Evolutionary conservation across 2,888 invertebrate species (phyloP).

Genomic region (Protula sp.): DNA sequence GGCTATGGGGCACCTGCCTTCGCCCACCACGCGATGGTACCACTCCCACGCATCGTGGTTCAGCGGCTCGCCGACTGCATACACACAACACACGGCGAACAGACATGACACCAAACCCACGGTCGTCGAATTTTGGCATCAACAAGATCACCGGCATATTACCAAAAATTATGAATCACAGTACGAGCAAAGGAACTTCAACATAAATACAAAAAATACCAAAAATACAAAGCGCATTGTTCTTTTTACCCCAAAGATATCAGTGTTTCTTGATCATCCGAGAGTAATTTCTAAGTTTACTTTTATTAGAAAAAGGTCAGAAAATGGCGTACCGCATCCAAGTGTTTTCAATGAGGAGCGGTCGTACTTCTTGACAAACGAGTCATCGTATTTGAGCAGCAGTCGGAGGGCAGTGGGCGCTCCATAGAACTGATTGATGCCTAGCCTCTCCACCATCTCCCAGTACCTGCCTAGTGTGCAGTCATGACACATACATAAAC

Average conservation of each 20-base stretch:
- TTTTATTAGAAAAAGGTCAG: no score
- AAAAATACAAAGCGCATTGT: no score
- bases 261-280: no score
- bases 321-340: constrained; percentile 20
- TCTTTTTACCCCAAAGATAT: no score
- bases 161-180: no score
- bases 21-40: constrained; percentile 67
- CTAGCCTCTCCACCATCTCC: constrained; percentile 56
- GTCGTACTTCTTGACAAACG: constrained; percentile 51
- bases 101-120: no score
- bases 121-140: no score
- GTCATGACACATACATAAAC: background rate
- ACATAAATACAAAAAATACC: no score
- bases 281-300: no score
- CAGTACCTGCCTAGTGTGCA: constrained; percentile 56
- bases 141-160: no score
- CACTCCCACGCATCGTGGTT: constrained; percentile 58
- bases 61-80: constrained; percentile 57
- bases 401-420: constrained; percentile 58
- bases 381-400: constrained; percentile 51
- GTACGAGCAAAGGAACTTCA: no score
- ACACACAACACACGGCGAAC: no score
- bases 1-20: constrained; percentile 63
- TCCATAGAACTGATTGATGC: constrained; percentile 57
- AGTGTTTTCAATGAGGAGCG: constrained; percentile 54